Evolutionary conservation across 2,888 invertebrate genomes (phyloP), one percentile per base, ranked within the genome.

Genomic region (Psococerastis gibbosa): DNA sequence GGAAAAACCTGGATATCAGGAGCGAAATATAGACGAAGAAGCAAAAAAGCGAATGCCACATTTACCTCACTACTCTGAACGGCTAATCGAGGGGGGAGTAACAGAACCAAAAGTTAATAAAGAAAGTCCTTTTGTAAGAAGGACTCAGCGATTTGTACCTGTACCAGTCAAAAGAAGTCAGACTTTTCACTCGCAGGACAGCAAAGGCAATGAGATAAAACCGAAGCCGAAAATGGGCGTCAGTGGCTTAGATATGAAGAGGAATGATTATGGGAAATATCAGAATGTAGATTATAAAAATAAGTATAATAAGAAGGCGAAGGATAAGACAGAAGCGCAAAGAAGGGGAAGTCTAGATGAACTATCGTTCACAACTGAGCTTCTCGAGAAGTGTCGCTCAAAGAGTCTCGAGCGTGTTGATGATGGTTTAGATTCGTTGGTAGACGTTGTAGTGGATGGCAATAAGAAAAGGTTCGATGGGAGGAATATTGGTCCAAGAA

Each of bases 331-430:
- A 32, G 27, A 23, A 11, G 44, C 31, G 20, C 22, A 44, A 23
- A 51, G 58, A 1, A 57, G 59, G 0, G 63, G 63, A 2, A 63
- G 64, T 48, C 62, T 63, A 52, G 61, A 61, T 42, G 62, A 61
- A 1, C 51, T 64, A 2, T 54, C 59, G 27, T 62, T 60, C 47
- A 55, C 58, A 13, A 57, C 60, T 1, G 58, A 60, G 42, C 32
- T 33, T 6, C 42, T 20, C 13, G 20, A 38, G 5, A 18, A 3
- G n/a, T 3, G 20, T 20, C 52, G 49, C 41, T 50, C 81, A 0
- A 84, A 83, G 60, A 84, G 83, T 50, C 60, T 84, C 41, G 83
- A 85, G 50, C 68, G 82, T 45, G 76, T 84, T 33, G 81, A 82
- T 55, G 73, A 71, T 56, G 74, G 79, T 15, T 57, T 82, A 18